Percentiles rank a stretch among this genome's conserved stretches.
Conservation (phyloP, 1,140 invertebrate genomes). For the Leptinotarsa texana region DNA sequence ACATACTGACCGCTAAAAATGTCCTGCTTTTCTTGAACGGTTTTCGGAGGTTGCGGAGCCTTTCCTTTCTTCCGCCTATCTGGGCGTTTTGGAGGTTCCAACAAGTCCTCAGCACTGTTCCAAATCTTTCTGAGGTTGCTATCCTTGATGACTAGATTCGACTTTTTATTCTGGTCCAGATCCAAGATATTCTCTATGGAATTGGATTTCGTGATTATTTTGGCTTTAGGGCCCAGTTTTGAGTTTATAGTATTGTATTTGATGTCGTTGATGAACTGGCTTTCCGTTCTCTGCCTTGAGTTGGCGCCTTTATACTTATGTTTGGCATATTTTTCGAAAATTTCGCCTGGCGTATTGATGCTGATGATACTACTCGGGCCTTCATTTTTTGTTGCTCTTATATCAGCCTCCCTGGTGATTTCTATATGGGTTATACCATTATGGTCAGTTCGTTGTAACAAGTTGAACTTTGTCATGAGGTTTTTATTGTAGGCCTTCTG, state of each 20-base stretch:
- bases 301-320: slow-evolving; percentile 32
- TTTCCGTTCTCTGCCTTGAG: slow-evolving; percentile 38
- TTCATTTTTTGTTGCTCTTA: slow-evolving; percentile 22
- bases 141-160: slow-evolving; percentile 42
- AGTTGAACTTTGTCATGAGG: slow-evolving; percentile 48
- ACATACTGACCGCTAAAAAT: slow-evolving; percentile 51
- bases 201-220: slow-evolving; percentile 34
- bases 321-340: slow-evolving; percentile 24
- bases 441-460: slow-evolving; percentile 54
- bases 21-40: slow-evolving; percentile 36
- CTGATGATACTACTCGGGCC: slow-evolving; percentile 49
- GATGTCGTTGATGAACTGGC: slow-evolving; percentile 34
- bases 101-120: slow-evolving; percentile 50
- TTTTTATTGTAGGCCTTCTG: slow-evolving; percentile 47
- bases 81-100: slow-evolving; percentile 47
- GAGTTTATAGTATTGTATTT: slow-evolving; percentile 35
- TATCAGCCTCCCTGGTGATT: slow-evolving; percentile 47
- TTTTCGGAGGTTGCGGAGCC: slow-evolving; percentile 32
- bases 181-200: slow-evolving; percentile 44
- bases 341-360: slow-evolving; percentile 49
- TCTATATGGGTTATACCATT: slow-evolving; percentile 56
- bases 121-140: slow-evolving; percentile 46
- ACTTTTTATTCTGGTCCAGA: slow-evolving; percentile 33
- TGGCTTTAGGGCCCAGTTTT: slow-evolving; percentile 29
- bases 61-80: slow-evolving; percentile 47